Percentiles rank a stretch among this genome's conserved stretches.
Conservation (phyloP, 2,113 vertebrate genomes). For the Austrofundulus limnaeus region DNA sequence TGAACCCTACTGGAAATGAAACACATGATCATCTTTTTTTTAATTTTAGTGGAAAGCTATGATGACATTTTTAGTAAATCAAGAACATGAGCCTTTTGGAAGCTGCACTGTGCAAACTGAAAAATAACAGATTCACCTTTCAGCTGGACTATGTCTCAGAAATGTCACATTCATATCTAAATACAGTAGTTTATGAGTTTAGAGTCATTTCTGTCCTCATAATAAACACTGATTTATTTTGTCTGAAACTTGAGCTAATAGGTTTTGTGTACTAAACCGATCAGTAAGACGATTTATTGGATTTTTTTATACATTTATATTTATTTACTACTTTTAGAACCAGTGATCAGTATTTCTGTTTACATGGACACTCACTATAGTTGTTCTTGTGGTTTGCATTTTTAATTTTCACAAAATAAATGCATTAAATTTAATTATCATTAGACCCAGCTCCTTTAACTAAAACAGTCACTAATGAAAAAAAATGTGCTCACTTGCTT, state of each 20-base stretch:
- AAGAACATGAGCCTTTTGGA: slow-evolving; percentile 7
- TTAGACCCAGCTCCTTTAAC: slow-evolving; percentile 36
- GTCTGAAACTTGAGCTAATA: slow-evolving; percentile 67
- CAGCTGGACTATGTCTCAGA: slow-evolving; percentile 37
- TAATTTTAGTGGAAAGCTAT: slow-evolving; percentile 37
- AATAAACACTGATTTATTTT: slow-evolving; percentile 72
- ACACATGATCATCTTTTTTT: slow-evolving; percentile 42
- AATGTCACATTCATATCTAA: slow-evolving; percentile 26
- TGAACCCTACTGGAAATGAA: slow-evolving; percentile 45
- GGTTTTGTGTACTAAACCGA: slow-evolving; percentile 64
- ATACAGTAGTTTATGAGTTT: slow-evolving; percentile 47
- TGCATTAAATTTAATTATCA: slow-evolving; percentile 53
- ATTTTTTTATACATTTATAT: slow-evolving; percentile 55
- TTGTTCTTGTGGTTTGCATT: slow-evolving; percentile 54
- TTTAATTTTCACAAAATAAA: slow-evolving; percentile 50
- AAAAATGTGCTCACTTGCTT: neutral
- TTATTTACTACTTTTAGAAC: slow-evolving; percentile 66
- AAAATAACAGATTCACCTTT: slow-evolving; percentile 36
- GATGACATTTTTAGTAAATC: slow-evolving; percentile 22
- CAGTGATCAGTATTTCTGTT: slow-evolving; percentile 66
- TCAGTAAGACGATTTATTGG: slow-evolving; percentile 71
- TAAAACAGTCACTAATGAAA: neutral
- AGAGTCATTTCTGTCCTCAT: slow-evolving; percentile 57
- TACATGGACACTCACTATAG: slow-evolving; percentile 28
- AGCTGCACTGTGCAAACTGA: slow-evolving; percentile 23